Evolutionary conservation across 2,113 vertebrate species (phyloP), one percentile per base, ranked within the genome.

Genomic region (Motacilla alba): DNA sequence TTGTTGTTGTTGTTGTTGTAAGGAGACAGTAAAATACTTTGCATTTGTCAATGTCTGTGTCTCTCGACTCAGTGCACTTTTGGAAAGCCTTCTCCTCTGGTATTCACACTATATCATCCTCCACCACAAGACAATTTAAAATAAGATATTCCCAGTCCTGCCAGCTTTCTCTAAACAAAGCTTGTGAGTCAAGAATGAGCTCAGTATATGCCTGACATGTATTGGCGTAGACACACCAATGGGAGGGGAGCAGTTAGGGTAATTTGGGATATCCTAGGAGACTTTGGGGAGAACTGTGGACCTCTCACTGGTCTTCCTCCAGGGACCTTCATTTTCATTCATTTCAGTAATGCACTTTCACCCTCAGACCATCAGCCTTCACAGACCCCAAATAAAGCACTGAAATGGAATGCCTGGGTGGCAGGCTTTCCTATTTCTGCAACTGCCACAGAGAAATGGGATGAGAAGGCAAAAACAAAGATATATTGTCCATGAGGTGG

Each of bases 41-140:
- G 55, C 56, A 46, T 89, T 92, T 84, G 91, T 89, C 89, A 94
- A 62, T 19, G 31, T 46, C 76, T 89, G 26, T 67, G 87, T 74
- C 73, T 94, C 73, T 81, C 9, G 30, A 95, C 73, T 81, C 83
- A 41, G 37, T 53, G 33, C 64, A 67, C 60, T 94, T 94, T 68
- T 93, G 93, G 93, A 96, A 93, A 92, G 72, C 11, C 52, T 21
- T 70, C 64, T 90, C 43, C 55, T 93, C 43, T 94, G 83, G 35
- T 89, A 83, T 92, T 92, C 89, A 87, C 76, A 87, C 76, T 92
- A 27, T 94, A 89, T 95, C 86, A 93, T 90, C 86, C 86, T 90
- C 79, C 13, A 78, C 76, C 73, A 86, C 83, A 92, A 70, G 72
- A 74, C 55, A 92, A 89, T 86, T 93, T 86, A 90, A 94, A 93